Percentiles rank a stretch among this genome's conserved stretches.
These are phyloP conservation scores for Zaprionus ornatus DNA, from an alignment of 1,140 invertebrate genomes.

Conservation along the genomic window DNA sequence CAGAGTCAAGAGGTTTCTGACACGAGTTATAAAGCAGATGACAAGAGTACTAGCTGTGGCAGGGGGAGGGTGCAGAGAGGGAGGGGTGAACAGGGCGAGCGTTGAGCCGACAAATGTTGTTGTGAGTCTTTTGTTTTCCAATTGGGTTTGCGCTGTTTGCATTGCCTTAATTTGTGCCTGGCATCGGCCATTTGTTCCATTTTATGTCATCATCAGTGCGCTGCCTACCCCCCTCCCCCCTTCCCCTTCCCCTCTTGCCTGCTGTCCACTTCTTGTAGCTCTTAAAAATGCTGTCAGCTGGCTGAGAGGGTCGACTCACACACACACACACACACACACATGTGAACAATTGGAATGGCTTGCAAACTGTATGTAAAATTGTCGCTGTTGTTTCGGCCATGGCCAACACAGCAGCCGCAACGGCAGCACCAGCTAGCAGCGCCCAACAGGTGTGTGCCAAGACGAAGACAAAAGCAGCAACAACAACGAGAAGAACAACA, in stretches of 20 bases:
- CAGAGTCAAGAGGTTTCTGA: conserved; percentile 71
- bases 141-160: conserved; percentile 72
- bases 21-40: conserved; percentile 72
- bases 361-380: conserved; percentile 45
- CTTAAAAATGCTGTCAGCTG: conserved; percentile 70
- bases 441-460: conserved; percentile 74
- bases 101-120: conserved; percentile 67
- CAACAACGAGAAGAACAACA: background rate
- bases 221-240: background rate
- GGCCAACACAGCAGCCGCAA: conserved; percentile 45
- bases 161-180: conserved; percentile 78
- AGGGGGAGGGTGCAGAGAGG: background rate
- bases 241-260: background rate
- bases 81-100: background rate
- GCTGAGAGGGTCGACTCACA: conserved; percentile 31
- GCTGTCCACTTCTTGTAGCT: background rate
- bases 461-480: conserved; percentile 28
- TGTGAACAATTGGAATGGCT: conserved; percentile 61
- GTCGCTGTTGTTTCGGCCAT: conserved; percentile 48
- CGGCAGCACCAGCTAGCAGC: background rate
- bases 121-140: conserved; percentile 67
- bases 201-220: conserved; percentile 77
- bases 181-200: conserved; percentile 81
- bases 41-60: conserved; percentile 15
- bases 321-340: conserved; percentile 42